Evolutionary conservation across 2,888 invertebrate species (phyloP).

Genomic region (Polia nebulosa): DNA sequence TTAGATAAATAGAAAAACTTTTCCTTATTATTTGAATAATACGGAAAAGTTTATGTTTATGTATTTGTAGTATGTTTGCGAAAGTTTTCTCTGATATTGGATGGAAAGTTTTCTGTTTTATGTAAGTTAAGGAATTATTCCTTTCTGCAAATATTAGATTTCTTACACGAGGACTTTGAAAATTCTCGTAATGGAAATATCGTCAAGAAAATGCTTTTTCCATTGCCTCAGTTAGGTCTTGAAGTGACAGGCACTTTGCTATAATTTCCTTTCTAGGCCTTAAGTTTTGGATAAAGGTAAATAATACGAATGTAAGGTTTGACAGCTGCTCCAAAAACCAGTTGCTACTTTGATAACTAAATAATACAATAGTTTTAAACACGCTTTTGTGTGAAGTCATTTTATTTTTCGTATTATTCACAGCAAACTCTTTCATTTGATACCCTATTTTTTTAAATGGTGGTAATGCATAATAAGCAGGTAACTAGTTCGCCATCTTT

Average conservation of each 20-base stretch:
- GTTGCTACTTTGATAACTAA: background rate
- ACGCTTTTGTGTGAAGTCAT: too few species aligned
- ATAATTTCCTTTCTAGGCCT: background rate
- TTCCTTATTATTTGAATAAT: constrained; percentile 52
- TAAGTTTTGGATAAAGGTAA: background rate
- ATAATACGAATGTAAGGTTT: too few species aligned
- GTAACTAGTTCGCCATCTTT: too few species aligned
- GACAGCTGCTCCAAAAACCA: too few species aligned
- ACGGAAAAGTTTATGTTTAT: too few species aligned
- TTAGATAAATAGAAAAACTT: constrained; percentile 41
- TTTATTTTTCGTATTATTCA: too few species aligned
- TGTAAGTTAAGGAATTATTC: background rate
- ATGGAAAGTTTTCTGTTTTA: background rate
- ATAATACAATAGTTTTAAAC: too few species aligned
- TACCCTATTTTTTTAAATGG: too few species aligned
- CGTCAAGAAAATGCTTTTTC: background rate
- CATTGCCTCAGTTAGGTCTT: too few species aligned
- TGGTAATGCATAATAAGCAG: too few species aligned
- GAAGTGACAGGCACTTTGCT: background rate
- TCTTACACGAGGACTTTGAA: background rate
- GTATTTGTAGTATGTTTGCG: constrained; percentile 27
- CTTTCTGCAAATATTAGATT: constrained; percentile 3
- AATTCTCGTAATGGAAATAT: background rate
- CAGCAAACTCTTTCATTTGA: too few species aligned
- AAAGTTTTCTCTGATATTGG: constrained; percentile 20